Conservation (phyloP, 2,113 vertebrate genomes). For the Meriones unguiculatus region DNA sequence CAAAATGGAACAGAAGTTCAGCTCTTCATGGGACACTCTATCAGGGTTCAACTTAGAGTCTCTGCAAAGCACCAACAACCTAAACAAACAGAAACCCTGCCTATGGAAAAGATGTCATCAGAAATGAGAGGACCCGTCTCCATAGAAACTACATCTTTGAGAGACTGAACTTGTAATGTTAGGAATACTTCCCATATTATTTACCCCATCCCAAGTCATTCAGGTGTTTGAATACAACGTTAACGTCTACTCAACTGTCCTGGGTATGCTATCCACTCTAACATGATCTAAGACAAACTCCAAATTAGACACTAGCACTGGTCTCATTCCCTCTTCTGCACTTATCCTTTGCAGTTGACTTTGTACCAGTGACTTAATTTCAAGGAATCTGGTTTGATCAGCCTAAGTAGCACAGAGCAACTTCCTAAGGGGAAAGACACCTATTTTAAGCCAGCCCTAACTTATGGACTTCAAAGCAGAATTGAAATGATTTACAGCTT, state of each 20-base stretch:
- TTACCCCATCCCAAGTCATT: not conserved
- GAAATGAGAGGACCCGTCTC: not conserved
- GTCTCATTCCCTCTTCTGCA: not conserved
- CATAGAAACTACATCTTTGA: not conserved
- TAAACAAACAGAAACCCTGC: conserved; percentile 45
- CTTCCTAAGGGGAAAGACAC: not conserved
- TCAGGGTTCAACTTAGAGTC: conserved; percentile 15
- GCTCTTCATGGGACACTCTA: not conserved
- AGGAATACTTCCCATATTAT: not conserved
- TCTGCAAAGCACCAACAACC: not conserved
- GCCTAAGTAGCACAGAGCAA: not conserved
- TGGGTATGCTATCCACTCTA: not conserved
- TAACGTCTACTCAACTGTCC: not conserved
- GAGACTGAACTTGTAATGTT: not conserved
- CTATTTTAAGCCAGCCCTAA: not conserved
- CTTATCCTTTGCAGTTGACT: conserved; percentile 1
- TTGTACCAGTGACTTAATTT: not conserved
- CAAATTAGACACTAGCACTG: not conserved
- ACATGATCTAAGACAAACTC: conserved; percentile 41
- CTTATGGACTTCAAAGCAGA: conserved; percentile 8
- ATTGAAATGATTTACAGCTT: not conserved
- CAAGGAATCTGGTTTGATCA: not conserved
- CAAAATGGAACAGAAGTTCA: conserved; percentile 6
- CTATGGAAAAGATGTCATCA: not conserved
- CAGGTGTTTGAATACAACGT: not conserved